Base-by-base conservation (phyloP, 2,888 invertebrate species). In the Pyrgus malvae region DNA sequence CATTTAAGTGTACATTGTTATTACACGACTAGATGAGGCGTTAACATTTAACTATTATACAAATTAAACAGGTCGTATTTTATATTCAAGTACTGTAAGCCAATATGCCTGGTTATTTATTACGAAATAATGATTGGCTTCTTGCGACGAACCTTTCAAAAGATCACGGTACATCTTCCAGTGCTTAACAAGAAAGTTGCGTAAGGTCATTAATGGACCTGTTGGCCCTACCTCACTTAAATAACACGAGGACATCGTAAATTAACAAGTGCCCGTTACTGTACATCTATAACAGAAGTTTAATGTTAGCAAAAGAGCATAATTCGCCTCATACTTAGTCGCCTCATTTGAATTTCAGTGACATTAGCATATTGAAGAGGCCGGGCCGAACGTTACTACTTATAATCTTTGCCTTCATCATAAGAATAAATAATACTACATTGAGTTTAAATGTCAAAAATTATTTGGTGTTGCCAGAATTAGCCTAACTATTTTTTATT, bases 111-210 rank as follows among this genome's bases (percentile, higher is more conserved):
- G 62, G 58, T 58, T 63, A 61, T 44, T 44, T 55, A 62, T 67
- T 68, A 60, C 65, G 60, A 68, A 66, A 68, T 64, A 66, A 69
- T 65, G 65, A 69, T 67, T 70, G 67, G 65, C 65, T 67, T 63
- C 66, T 65, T 63, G 64, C 61, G 58, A 56, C 60, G 62, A 61
- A 66, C 64, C 61, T 65, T 69, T 68, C 67, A 68, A 74, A 72
- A 74, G 68, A 65, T 68, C 69, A 68, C 66, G 60, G 69, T 66
- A 67, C 69, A 70, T 74, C 68, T 69, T 68, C 64, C 65, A 62
- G 59, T 60, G 63, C 46, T 64, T 63, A 66, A 65, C 67, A 69
- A 69, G 72, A 74, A 71, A 73, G 70, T 76, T 76, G 70, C 75
- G 71, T 69, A 74, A 75, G 62, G 63, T 64, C 66, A 64, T 62